Evolutionary conservation across 2,113 vertebrate species (phyloP).

Genomic region (Pterocles burchelli): DNA sequence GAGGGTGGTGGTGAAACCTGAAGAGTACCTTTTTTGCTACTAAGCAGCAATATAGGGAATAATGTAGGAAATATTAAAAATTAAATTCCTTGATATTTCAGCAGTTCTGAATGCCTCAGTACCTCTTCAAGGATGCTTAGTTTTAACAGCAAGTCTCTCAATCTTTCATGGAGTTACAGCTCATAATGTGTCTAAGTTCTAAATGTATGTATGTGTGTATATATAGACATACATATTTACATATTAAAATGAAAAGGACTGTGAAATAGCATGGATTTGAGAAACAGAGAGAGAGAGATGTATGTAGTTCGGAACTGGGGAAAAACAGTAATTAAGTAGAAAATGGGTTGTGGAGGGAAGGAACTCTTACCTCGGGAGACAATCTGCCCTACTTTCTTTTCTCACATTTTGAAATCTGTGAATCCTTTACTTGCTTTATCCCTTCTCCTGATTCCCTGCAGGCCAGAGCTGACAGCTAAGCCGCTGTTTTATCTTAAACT

Average conservation of each 20-base stretch:
- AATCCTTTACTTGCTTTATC: constrained; percentile 60
- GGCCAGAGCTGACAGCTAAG: constrained; percentile 36
- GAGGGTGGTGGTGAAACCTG: neutral
- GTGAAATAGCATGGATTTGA: neutral
- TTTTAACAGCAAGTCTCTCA: neutral
- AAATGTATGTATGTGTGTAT: neutral
- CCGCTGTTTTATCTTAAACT: constrained; percentile 52
- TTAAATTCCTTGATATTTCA: neutral
- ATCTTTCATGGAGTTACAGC: neutral
- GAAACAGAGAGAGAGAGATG: neutral
- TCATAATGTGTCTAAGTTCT: neutral
- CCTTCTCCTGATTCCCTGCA: constrained; percentile 33
- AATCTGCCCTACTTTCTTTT: constrained; percentile 49
- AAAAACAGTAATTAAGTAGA: constrained; percentile 17
- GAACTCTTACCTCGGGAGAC: constrained; percentile 33
- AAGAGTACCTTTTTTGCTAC: neutral
- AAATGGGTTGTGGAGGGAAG: neutral
- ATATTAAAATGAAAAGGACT: neutral
- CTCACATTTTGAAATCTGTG: constrained; percentile 37
- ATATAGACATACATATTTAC: neutral
- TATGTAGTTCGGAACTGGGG: neutral
- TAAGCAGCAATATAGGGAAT: neutral
- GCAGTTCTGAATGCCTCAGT: neutral
- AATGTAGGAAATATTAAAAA: neutral
- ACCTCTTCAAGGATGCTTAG: neutral